Conservation (phyloP, 2,797 vertebrate species). For the Chaetodon trifasciatus region DNA sequence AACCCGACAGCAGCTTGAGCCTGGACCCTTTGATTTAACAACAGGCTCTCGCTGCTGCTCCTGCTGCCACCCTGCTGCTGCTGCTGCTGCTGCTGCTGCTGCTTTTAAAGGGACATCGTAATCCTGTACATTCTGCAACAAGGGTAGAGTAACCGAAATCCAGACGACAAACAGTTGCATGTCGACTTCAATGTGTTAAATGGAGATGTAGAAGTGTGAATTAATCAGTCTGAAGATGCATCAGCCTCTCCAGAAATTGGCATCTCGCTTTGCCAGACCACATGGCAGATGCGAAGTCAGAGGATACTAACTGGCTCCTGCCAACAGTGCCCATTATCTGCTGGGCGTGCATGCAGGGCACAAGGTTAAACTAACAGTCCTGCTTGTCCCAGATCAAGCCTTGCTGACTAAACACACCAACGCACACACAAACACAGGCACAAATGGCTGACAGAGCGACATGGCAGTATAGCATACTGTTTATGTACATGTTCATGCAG, state of each 20-base stretch:
- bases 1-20: slow-evolving; percentile 39
- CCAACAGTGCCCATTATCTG: slow-evolving; percentile 73
- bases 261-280: slow-evolving; percentile 45
- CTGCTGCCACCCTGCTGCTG: slow-evolving; percentile 35
- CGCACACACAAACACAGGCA: slow-evolving; percentile 4
- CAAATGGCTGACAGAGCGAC: slow-evolving; percentile 13
- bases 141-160: slow-evolving; percentile 5
- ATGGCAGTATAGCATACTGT: not conserved
- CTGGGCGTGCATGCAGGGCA: slow-evolving; percentile 64
- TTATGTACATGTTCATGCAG: not conserved
- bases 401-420: slow-evolving; percentile 49
- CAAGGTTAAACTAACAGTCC: slow-evolving; percentile 77
- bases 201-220: slow-evolving; percentile 18
- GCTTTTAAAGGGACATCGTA: slow-evolving; percentile 16
- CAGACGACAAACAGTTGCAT: not conserved
- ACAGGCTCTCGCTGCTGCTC: not conserved
- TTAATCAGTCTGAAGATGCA: slow-evolving; percentile 26
- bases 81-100: slow-evolving; percentile 16
- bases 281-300: slow-evolving; percentile 69
- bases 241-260: slow-evolving; percentile 51
- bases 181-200: slow-evolving; percentile 17
- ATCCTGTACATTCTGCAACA: slow-evolving; percentile 16
- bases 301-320: slow-evolving; percentile 70
- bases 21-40: slow-evolving; percentile 57
- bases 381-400: slow-evolving; percentile 56